Conservation (phyloP, 37 sponge, comb jelly and placozoan genomes). For the Tethya wilhelma region DNA sequence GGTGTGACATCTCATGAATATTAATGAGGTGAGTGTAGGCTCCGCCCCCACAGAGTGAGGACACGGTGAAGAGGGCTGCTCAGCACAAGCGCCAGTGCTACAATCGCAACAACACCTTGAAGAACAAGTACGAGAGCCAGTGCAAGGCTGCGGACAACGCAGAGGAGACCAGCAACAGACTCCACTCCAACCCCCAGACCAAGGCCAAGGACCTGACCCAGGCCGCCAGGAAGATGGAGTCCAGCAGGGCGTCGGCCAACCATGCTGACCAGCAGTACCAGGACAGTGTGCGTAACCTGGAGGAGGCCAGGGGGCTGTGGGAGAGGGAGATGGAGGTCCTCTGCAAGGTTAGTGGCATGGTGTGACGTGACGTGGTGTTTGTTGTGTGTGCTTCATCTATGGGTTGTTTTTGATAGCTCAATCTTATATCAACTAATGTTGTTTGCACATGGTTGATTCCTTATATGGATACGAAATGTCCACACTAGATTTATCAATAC, state of each 20-base stretch:
- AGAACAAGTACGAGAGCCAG: slow-evolving; percentile 66
- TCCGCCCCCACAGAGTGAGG: slow-evolving; percentile 49
- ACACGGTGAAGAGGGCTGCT: slow-evolving; percentile 77
- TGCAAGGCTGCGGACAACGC: slow-evolving; percentile 84
- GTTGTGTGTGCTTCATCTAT: no score
- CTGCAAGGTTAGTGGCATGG: slow-evolving; percentile 60
- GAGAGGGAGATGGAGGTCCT: slow-evolving; percentile 90
- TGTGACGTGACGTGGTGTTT: neutral
- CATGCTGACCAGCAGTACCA: slow-evolving; percentile 74
- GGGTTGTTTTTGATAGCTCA: no score
- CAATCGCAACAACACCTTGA: slow-evolving; percentile 56
- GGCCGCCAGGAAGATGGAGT: slow-evolving; percentile 19
- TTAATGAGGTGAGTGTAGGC: neutral
- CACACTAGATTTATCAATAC: no score
- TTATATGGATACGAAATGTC: no score
- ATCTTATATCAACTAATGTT: no score
- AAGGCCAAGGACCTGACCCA: slow-evolving; percentile 57
- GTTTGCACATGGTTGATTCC: no score
- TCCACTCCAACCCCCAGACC: slow-evolving; percentile 47
- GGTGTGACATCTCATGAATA: neutral
- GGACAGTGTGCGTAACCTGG: slow-evolving; percentile 75
- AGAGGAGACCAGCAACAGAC: slow-evolving; percentile 59
- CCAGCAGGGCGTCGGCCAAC: slow-evolving; percentile 29
- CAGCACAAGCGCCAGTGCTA: slow-evolving; percentile 72
- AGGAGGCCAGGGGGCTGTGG: slow-evolving; percentile 83